phyloP scores from a whole-genome alignment of 2,113 vertebrate species.

The Hirundichthys speculiger region DNA sequence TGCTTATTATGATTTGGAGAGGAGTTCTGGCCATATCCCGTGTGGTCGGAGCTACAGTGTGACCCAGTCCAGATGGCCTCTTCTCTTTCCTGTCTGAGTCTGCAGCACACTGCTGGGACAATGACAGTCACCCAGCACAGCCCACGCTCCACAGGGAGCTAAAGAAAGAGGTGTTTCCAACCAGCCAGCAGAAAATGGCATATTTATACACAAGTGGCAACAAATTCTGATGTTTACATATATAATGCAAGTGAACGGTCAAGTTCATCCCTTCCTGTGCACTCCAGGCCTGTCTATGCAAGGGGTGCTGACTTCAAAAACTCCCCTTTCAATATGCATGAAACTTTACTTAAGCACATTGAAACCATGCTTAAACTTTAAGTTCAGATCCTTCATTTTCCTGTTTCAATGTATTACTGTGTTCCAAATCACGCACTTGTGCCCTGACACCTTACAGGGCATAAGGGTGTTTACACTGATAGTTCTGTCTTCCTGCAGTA shows the following conservation, averaged over 20 bases:
- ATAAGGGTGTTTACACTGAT: too few species aligned
- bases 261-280: neutral
- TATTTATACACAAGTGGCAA: neutral
- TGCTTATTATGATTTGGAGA: conserved; percentile 53
- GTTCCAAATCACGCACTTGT: too few species aligned
- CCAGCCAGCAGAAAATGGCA: neutral
- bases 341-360: too few species aligned
- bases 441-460: too few species aligned
- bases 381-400: too few species aligned
- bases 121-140: conserved; percentile 57
- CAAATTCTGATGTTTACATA: neutral
- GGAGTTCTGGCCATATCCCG: conserved; percentile 57
- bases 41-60: conserved; percentile 62
- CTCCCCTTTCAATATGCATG: too few species aligned
- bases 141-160: conserved; percentile 45
- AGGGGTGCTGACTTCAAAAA: neutral
- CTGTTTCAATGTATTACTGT: too few species aligned
- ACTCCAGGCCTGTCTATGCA: neutral
- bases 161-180: conserved; percentile 31
- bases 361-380: too few species aligned
- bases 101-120: conserved; percentile 43
- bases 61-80: conserved; percentile 75
- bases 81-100: conserved; percentile 49
- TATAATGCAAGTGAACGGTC: too few species aligned
- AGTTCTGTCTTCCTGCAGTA: too few species aligned